phyloP scores from a whole-genome alignment of 2,113 vertebrate species.

The Oreochromis tanganicae region DNA sequence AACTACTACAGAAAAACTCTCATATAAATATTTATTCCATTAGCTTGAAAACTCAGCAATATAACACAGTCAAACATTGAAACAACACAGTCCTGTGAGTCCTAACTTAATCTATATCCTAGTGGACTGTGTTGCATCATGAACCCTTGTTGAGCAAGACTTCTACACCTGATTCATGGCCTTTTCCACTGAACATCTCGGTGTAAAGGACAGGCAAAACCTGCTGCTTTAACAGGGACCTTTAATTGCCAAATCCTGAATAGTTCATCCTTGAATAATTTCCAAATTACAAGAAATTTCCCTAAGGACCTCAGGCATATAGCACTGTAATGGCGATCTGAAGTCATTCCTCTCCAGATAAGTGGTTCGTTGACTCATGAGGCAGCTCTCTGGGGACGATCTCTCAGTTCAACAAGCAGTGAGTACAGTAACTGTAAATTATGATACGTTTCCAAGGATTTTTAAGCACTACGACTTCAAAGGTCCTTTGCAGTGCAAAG shows the following conservation, averaged over 20 bases:
- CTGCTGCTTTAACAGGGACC: background rate
- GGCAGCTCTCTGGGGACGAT: background rate
- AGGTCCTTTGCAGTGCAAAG: background rate
- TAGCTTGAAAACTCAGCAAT: background rate
- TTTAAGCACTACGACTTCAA: slow-evolving; percentile 14
- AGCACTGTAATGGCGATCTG: background rate
- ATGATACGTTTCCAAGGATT: background rate
- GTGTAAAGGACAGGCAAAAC: background rate
- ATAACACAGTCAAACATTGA: background rate
- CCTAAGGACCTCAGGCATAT: background rate
- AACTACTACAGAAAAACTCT: background rate
- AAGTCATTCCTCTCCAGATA: background rate
- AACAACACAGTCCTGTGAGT: background rate
- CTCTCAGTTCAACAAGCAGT: slow-evolving; percentile 17
- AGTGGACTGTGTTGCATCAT: background rate
- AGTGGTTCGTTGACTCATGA: background rate
- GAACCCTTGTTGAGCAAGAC: background rate
- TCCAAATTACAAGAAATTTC: background rate
- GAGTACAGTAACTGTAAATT: slow-evolving; percentile 31
- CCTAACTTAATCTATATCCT: background rate
- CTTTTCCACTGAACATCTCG: background rate
- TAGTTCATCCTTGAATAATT: background rate
- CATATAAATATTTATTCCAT: background rate
- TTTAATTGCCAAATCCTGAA: background rate
- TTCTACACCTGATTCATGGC: background rate